Conservation (phyloP, 2,888 invertebrate species). For the Drosophila rellima region DNA sequence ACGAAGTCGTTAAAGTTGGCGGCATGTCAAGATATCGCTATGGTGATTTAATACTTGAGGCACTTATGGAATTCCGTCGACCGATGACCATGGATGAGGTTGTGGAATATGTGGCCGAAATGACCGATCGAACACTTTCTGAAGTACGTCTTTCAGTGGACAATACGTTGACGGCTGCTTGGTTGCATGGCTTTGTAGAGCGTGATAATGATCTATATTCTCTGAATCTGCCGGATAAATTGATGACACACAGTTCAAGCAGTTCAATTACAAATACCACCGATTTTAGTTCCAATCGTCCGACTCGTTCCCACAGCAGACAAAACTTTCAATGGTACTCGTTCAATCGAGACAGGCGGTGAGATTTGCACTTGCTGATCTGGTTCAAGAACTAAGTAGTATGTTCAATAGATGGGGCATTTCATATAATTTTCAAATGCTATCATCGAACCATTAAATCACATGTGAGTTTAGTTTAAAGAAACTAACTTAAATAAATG, state of each 20-base stretch:
- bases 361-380: too few species aligned
- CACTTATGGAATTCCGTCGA: constrained; percentile 53
- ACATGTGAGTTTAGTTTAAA: not conserved
- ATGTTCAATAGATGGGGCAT: not conserved
- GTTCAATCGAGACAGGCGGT: constrained; percentile 2
- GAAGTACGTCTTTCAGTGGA: constrained; percentile 59
- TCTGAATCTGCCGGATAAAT: constrained; percentile 15
- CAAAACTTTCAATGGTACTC: not conserved
- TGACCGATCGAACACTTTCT: constrained; percentile 24
- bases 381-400: not conserved
- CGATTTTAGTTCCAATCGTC: not conserved
- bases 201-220: constrained; percentile 30
- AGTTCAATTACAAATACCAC: not conserved
- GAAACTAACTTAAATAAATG: not conserved
- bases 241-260: not conserved
- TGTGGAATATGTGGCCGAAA: constrained; percentile 59
- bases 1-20: not conserved
- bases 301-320: not conserved
- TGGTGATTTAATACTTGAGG: constrained; percentile 61
- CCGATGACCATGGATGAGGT: constrained; percentile 58
- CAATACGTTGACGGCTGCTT: constrained; percentile 64
- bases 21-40: constrained; percentile 58
- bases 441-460: not conserved
- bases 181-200: constrained; percentile 58
- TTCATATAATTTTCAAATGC: not conserved